phyloP scores from a whole-genome alignment of 2,888 invertebrate genomes.

The Fragum sueziense region DNA sequence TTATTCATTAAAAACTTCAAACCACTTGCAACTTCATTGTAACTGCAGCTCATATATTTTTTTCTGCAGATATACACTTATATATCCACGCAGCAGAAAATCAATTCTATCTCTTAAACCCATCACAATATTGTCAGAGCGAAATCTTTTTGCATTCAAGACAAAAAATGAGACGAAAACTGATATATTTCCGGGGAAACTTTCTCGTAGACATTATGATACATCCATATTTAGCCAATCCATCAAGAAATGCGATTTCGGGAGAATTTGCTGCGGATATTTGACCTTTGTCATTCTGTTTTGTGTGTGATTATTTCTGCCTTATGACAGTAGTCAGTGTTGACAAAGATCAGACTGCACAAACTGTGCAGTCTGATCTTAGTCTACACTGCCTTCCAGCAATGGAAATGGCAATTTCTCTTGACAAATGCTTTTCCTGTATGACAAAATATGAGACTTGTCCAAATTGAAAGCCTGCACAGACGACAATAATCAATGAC shows the following conservation, averaged over 20 bases:
- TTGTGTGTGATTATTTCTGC: too few species aligned
- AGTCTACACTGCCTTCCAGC: too few species aligned
- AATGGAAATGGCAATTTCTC: too few species aligned
- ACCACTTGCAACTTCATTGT: not conserved
- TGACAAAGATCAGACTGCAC: not conserved
- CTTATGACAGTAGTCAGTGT: not conserved
- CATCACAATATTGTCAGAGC: constrained; percentile 14
- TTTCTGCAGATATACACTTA: constrained; percentile 7
- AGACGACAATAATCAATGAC: too few species aligned
- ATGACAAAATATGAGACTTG: not conserved
- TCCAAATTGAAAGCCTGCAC: not conserved
- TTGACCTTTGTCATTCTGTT: too few species aligned
- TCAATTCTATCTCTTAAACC: constrained; percentile 25
- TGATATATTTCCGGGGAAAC: not conserved
- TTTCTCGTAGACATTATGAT: not conserved
- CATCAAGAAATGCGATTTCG: not conserved
- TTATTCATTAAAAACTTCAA: constrained; percentile 8
- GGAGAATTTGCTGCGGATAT: not conserved
- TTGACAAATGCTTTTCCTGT: not conserved
- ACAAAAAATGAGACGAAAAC: constrained; percentile 9
- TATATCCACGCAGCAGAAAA: constrained; percentile 7
- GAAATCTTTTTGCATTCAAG: constrained; percentile 13
- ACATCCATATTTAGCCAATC: not conserved
- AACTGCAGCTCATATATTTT: not conserved
- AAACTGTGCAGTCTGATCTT: not conserved